phyloP scores from a whole-genome alignment of 2,888 invertebrate species.

The Itoplectis maculator region DNA sequence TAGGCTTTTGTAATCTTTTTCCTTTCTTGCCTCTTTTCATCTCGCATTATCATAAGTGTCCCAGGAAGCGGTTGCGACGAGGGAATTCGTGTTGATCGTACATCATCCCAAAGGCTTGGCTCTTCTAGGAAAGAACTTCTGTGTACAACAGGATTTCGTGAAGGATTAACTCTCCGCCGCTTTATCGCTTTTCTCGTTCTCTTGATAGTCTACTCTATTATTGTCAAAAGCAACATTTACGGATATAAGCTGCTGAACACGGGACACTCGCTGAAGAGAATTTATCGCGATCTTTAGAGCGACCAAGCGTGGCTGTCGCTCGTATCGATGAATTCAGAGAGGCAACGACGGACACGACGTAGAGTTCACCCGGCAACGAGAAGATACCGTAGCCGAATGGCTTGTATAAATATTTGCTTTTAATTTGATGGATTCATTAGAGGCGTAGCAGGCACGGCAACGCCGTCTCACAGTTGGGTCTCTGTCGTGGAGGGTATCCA shows the following conservation, averaged over 20 bases:
- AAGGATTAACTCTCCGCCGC: slow-evolving; percentile 43
- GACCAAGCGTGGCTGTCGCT: slow-evolving; percentile 40
- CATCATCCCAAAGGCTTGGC: slow-evolving; percentile 61
- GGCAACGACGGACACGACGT: slow-evolving; percentile 15
- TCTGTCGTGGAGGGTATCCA: slow-evolving; percentile 18
- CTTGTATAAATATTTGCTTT: slow-evolving; percentile 72
- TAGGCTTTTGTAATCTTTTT: slow-evolving; percentile 36
- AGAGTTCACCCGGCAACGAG: slow-evolving; percentile 15
- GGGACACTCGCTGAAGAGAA: slow-evolving; percentile 19
- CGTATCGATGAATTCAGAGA: slow-evolving; percentile 65
- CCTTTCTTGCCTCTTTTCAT: slow-evolving; percentile 7
- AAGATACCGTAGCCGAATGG: slow-evolving; percentile 28
- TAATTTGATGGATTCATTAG: slow-evolving; percentile 73
- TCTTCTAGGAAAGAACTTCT: slow-evolving; percentile 26
- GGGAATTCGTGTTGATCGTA: slow-evolving; percentile 64
- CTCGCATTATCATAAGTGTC: slow-evolving; percentile 44
- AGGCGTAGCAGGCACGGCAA: slow-evolving; percentile 36
- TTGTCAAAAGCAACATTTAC: slow-evolving; percentile 32
- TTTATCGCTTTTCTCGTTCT: slow-evolving; percentile 3
- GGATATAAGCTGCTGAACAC: slow-evolving; percentile 25
- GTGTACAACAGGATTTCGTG: slow-evolving; percentile 51
- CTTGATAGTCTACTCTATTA: slow-evolving; percentile 20
- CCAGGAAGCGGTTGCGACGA: slow-evolving; percentile 40
- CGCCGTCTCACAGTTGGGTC: slow-evolving; percentile 29
- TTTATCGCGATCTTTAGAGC: slow-evolving; percentile 11